Conservation (phyloP, 2,888 invertebrate genomes). For the Isoperla grammatica region DNA sequence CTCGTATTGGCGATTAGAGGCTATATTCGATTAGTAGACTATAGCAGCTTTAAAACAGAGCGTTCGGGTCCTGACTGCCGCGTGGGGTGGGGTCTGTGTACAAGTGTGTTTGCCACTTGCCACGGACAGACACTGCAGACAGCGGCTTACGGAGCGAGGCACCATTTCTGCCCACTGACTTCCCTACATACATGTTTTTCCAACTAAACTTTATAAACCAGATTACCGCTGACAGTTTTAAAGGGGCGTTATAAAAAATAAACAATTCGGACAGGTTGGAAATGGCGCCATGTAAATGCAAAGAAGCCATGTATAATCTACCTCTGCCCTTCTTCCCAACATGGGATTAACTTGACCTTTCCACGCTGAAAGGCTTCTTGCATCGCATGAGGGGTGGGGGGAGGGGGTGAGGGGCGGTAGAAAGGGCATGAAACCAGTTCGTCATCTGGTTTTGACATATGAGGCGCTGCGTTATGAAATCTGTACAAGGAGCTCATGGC, state of each 20-base stretch:
- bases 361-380: not conserved
- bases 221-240: too few relatives aligned
- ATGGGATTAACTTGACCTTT: conserved; percentile 13
- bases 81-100: too few relatives aligned
- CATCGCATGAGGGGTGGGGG: not conserved
- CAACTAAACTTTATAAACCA: too few relatives aligned
- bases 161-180: too few relatives aligned
- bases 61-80: too few relatives aligned
- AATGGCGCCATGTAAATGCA: conserved; percentile 7
- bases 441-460: conserved; percentile 16
- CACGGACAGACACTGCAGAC: too few relatives aligned
- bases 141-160: too few relatives aligned
- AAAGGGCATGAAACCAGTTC: conserved; percentile 14
- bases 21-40: too few relatives aligned
- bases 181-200: too few relatives aligned
- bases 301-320: conserved; percentile 12
- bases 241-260: not conserved
- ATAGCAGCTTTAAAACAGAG: too few relatives aligned
- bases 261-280: not conserved
- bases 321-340: conserved; percentile 3
- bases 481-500: not conserved
- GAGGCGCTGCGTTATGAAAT: conserved; percentile 12
- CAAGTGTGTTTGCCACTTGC: too few relatives aligned
- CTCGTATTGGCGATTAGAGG: too few relatives aligned
- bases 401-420: not conserved